A percentile compares a stretch with the other conserved stretches of the same genome.
Conservation (phyloP, 2,113 vertebrate species). For the Mesocricetus auratus region DNA sequence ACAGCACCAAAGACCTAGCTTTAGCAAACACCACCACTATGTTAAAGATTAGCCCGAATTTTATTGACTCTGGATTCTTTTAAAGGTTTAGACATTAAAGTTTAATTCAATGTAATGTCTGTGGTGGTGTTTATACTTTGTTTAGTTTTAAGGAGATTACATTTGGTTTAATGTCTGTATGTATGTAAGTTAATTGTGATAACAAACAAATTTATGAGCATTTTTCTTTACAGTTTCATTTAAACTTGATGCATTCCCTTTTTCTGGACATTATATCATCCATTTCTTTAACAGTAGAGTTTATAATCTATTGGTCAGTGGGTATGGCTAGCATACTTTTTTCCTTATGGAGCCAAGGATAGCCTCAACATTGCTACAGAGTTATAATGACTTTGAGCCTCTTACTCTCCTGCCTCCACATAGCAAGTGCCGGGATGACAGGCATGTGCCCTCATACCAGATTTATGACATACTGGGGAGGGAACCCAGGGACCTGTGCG, state of each 20-base stretch:
- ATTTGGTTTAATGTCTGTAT: background rate
- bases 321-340: background rate
- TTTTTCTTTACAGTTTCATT: conserved; percentile 9
- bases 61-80: background rate
- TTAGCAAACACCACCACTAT: background rate
- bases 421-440: background rate
- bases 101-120: conserved; percentile 8
- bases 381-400: background rate
- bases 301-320: background rate
- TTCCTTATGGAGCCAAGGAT: background rate
- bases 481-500: background rate
- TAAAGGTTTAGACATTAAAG: background rate
- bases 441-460: too few species aligned
- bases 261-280: background rate
- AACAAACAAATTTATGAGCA: background rate
- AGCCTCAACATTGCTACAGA: background rate
- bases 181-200: conserved; percentile 31
- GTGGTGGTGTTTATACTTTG: background rate
- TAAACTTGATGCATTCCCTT: background rate
- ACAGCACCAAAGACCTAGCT: background rate
- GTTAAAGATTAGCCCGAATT: background rate
- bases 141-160: conserved; percentile 47
- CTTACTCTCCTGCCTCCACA: background rate
- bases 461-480: too few species aligned
- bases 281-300: background rate